These are phyloP conservation scores for Mastacembelus armatus DNA, from an alignment of 2,797 vertebrate species.

Conservation along the genomic window DNA sequence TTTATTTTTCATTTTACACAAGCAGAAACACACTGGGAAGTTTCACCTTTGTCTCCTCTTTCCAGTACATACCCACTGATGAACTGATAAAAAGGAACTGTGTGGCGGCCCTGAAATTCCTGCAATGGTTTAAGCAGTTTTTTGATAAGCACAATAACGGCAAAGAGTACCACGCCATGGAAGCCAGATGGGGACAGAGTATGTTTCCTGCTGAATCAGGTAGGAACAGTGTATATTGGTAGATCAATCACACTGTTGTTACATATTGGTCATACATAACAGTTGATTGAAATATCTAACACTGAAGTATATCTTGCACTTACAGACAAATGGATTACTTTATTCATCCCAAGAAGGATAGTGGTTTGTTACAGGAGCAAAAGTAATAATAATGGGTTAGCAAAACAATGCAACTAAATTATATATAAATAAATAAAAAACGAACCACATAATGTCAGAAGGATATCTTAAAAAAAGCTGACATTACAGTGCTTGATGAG, in stretches of 20 bases:
- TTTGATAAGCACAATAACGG: conserved; percentile 48
- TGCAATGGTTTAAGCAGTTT: conserved; percentile 73
- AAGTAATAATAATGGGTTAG: too few species aligned
- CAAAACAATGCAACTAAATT: too few species aligned
- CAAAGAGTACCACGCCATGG: conserved; percentile 40
- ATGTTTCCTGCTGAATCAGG: conserved; percentile 29
- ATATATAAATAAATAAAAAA: too few species aligned
- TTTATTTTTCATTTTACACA: background rate
- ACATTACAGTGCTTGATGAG: too few species aligned
- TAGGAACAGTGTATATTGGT: background rate
- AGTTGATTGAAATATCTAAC: background rate
- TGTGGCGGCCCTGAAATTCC: conserved; percentile 40
- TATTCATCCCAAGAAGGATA: too few species aligned
- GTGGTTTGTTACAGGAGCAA: too few species aligned
- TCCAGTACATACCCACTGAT: conserved; percentile 61
- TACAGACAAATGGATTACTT: too few species aligned
- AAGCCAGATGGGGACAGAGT: conserved; percentile 53
- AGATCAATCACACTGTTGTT: background rate
- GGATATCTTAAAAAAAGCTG: too few species aligned
- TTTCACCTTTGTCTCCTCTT: background rate
- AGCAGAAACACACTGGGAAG: background rate
- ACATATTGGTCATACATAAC: background rate
- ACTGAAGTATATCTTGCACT: too few species aligned
- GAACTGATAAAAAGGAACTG: conserved; percentile 46
- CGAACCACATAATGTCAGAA: too few species aligned